Percentiles rank a stretch among this genome's conserved stretches.
Conservation (phyloP, 2,113 vertebrate genomes). For the Psammodynastes pulverulentus region DNA sequence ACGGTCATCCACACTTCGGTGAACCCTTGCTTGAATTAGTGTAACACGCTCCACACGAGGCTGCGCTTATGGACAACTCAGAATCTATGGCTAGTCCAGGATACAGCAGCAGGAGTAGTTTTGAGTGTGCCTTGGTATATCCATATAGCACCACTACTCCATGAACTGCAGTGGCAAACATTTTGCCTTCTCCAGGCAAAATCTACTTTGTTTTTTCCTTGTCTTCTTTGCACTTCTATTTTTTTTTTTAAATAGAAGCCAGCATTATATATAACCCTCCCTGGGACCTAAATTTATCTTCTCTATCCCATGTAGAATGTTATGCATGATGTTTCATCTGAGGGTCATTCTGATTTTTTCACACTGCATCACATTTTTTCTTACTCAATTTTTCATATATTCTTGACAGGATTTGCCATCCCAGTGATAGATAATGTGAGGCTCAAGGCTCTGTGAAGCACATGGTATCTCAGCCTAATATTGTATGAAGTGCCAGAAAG, state of each 20-base stretch:
- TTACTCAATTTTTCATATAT: not conserved
- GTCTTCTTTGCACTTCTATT: not conserved
- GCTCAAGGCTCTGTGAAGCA: constrained; percentile 17
- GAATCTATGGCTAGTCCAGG: not conserved
- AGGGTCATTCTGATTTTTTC: not conserved
- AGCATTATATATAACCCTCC: not conserved
- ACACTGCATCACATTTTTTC: not conserved
- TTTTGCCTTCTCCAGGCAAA: not conserved
- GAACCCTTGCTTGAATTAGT: not conserved
- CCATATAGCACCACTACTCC: not conserved
- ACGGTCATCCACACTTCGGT: not conserved
- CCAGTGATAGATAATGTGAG: constrained; percentile 2
- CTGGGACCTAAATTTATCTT: not conserved
- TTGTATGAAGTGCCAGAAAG: not conserved
- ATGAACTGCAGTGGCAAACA: not conserved
- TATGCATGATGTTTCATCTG: not conserved
- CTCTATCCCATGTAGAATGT: not conserved
- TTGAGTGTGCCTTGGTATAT: not conserved
- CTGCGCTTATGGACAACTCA: not conserved
- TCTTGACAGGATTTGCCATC: constrained; percentile 4
- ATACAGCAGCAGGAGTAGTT: not conserved
- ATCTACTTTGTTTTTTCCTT: not conserved
- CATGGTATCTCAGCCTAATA: not conserved
- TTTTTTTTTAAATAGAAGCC: not conserved
- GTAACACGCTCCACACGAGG: not conserved